Percentiles rank a stretch among this genome's conserved stretches.
phyloP scores from a whole-genome alignment of 2,888 invertebrate species.

The Tetanocera ferruginea region DNA sequence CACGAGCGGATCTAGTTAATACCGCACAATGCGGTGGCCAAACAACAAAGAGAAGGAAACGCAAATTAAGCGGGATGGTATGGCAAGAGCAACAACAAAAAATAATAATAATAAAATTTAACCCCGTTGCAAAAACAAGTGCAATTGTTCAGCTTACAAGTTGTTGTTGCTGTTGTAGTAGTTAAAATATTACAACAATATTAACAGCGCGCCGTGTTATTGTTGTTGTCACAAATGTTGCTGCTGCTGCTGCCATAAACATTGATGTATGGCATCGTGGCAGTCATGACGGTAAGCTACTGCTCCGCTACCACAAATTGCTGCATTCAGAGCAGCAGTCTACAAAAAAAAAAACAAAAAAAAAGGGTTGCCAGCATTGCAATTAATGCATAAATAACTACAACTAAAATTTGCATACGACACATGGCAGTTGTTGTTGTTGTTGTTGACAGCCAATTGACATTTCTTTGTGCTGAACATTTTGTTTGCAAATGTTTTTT shows the following conservation, averaged over 20 bases:
- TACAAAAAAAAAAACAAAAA: too few relatives aligned
- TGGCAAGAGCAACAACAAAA: conserved; percentile 3
- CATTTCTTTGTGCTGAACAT: conserved; percentile 22
- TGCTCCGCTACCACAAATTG: neutral
- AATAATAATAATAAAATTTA: neutral
- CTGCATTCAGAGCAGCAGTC: too few relatives aligned
- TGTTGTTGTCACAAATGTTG: neutral
- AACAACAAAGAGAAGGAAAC: neutral
- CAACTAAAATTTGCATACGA: conserved; percentile 16
- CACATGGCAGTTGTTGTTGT: conserved; percentile 10
- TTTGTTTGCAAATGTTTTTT: neutral
- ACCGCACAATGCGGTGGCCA: neutral
- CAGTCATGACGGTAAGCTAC: neutral
- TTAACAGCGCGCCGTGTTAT: neutral
- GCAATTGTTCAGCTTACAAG: conserved; percentile 15
- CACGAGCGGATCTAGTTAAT: neutral
- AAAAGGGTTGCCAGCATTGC: conserved; percentile 17
- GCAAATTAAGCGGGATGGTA: neutral
- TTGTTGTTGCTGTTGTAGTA: conserved; percentile 5
- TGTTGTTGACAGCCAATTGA: conserved; percentile 27
- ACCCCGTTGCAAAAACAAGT: conserved; percentile 17
- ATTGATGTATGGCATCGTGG: neutral
- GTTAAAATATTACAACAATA: neutral
- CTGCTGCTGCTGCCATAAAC: neutral
- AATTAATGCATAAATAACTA: conserved; percentile 12